Conservation (phyloP, 2,113 vertebrate species). For the Pelecanoides urinatrix region DNA sequence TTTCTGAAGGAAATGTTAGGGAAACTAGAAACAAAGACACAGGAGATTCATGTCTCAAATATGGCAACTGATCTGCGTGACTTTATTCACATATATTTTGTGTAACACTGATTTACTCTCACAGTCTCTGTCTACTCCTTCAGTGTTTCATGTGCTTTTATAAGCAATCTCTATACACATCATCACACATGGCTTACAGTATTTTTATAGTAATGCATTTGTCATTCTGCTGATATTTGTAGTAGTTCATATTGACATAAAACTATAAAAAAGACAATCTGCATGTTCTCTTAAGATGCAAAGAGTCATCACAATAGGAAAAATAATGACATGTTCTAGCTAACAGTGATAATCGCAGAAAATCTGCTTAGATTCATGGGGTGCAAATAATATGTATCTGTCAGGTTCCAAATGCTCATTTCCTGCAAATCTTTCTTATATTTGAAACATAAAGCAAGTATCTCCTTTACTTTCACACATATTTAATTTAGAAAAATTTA, state of each 20-base stretch:
- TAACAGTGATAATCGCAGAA: neutral
- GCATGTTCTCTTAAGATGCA: neutral
- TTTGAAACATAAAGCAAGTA: neutral
- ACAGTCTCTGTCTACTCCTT: neutral
- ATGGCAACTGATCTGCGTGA: neutral
- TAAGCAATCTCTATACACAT: neutral
- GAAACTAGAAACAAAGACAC: neutral
- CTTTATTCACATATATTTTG: neutral
- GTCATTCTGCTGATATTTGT: neutral
- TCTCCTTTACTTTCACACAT: neutral
- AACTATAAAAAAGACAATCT: neutral
- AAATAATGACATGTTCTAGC: neutral
- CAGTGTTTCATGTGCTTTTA: neutral
- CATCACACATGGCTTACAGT: neutral
- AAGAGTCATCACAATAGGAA: neutral
- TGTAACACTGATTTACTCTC: neutral
- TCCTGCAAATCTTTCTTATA: constrained; percentile 12
- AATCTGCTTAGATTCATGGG: constrained; percentile 16
- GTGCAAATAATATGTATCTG: neutral
- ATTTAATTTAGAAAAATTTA: constrained; percentile 47
- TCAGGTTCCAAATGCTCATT: neutral
- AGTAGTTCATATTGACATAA: neutral
- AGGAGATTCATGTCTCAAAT: neutral
- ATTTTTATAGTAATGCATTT: neutral
- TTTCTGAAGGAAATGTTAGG: neutral